A percentile compares a stretch with the other conserved stretches of the same genome.
Evolutionary conservation across 2,888 invertebrate species (phyloP).

Genomic region (Platynereis dumerilii): DNA sequence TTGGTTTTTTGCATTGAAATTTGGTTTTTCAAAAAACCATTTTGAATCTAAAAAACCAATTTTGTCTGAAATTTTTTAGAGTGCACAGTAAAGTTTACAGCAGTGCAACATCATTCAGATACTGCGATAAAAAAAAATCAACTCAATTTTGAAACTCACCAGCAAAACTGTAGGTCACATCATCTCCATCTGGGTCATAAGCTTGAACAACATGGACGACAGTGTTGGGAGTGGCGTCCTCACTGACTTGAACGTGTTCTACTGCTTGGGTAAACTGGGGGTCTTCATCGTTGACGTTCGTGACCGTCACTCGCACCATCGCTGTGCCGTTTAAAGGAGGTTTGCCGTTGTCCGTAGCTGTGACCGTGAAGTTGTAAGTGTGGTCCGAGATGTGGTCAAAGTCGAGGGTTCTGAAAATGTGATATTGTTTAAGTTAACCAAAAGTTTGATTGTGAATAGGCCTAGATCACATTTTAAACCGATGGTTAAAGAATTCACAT

Average conservation of each 20-base stretch:
- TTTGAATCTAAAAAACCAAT: no score
- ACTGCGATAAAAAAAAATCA: no score
- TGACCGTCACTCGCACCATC: slow-evolving; percentile 94
- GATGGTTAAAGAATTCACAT: no score
- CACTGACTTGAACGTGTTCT: slow-evolving; percentile 39
- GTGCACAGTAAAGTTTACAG: no score
- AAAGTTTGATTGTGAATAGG: no score
- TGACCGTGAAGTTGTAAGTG: slow-evolving; percentile 84
- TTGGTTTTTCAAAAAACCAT: no score
- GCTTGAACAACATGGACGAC: slow-evolving; percentile 96
- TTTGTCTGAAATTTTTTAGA: no score
- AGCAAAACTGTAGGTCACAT: slow-evolving; percentile 86
- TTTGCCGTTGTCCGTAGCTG: slow-evolving; percentile 93
- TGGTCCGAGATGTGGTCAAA: slow-evolving; percentile 54
- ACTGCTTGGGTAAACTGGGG: slow-evolving; percentile 66
- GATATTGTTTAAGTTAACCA: slow-evolving; percentile 9
- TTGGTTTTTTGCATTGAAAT: no score
- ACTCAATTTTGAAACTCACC: slow-evolving; percentile 59
- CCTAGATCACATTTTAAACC: no score
- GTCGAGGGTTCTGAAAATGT: slow-evolving; percentile 53
- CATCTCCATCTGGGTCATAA: slow-evolving; percentile 96
- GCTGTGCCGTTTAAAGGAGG: slow-evolving; percentile 91
- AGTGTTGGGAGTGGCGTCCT: slow-evolving; percentile 68
- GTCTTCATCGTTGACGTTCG: slow-evolving; percentile 97
- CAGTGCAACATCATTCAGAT: no score